Conservation (phyloP, 1,140 invertebrate genomes). For the Zaprionus nigranus region DNA sequence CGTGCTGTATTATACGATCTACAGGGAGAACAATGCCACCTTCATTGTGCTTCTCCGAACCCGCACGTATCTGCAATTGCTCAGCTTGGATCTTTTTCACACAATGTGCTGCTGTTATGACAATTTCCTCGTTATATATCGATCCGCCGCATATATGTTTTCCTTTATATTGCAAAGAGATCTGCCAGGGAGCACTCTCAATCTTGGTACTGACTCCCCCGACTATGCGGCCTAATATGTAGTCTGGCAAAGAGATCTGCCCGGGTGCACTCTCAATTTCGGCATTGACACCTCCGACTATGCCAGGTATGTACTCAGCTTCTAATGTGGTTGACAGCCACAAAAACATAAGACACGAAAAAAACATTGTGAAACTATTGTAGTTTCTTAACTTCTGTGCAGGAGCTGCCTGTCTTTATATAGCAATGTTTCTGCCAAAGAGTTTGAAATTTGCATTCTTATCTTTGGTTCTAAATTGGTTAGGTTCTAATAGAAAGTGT, state of each 20-base stretch:
- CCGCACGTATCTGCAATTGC: constrained; percentile 13
- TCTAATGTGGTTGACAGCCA: background rate
- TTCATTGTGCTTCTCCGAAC: constrained; percentile 11
- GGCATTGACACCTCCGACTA: constrained; percentile 46
- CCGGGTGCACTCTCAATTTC: constrained; percentile 85
- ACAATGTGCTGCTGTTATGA: constrained; percentile 87
- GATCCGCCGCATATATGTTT: constrained; percentile 86
- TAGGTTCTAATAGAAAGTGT: background rate
- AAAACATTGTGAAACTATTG: background rate
- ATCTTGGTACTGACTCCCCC: constrained; percentile 68
- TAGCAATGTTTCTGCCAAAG: background rate
- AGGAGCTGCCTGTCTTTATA: background rate
- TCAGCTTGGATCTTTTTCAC: background rate
- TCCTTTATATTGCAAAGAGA: constrained; percentile 84
- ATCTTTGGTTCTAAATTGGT: background rate
- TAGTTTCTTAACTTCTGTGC: background rate
- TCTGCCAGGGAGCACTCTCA: constrained; percentile 85
- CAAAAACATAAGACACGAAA: background rate
- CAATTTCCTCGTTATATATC: constrained; percentile 84
- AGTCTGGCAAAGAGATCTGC: constrained; percentile 86
- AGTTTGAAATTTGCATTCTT: background rate
- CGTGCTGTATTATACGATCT: background rate
- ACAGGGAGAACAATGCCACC: constrained; percentile 10
- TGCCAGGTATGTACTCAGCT: background rate
- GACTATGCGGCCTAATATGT: constrained; percentile 39